Conservation (phyloP, 1,140 invertebrate species). For the Brachionus calyciflorus region DNA sequence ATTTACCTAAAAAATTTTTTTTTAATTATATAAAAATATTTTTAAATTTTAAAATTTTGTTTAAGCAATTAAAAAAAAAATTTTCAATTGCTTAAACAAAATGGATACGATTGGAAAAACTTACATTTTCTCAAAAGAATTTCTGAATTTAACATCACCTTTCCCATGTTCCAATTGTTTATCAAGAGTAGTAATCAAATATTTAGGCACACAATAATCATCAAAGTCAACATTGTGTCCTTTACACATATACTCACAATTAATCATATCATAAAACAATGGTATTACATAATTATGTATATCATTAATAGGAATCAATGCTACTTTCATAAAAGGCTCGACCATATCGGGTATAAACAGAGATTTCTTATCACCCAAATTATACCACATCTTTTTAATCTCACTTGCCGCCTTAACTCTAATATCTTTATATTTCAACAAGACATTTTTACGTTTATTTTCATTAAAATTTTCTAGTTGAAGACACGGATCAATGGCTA, state of each 20-base stretch:
- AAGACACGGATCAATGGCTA: slow-evolving; percentile 32
- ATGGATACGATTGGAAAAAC: background rate
- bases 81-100: no score
- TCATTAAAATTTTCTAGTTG: slow-evolving; percentile 10
- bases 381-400: slow-evolving; percentile 44
- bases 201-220: slow-evolving; percentile 10
- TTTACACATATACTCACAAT: background rate
- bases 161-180: background rate
- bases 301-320: slow-evolving; percentile 5
- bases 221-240: background rate
- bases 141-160: background rate
- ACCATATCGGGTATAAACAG: slow-evolving; percentile 19
- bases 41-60: no score
- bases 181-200: slow-evolving; percentile 1
- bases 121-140: slow-evolving; percentile 33
- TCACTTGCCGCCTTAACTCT: background rate
- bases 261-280: slow-evolving; percentile 43
- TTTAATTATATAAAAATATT: no score
- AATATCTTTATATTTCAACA: background rate
- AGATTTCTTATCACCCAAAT: slow-evolving; percentile 17
- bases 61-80: no score
- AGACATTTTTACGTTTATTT: background rate
- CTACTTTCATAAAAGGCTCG: background rate
- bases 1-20: no score
- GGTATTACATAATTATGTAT: slow-evolving; percentile 18